These are phyloP conservation scores for Pemphigus obesinymphae DNA, from an alignment of 1,140 invertebrate genomes.

Conservation along the genomic window DNA sequence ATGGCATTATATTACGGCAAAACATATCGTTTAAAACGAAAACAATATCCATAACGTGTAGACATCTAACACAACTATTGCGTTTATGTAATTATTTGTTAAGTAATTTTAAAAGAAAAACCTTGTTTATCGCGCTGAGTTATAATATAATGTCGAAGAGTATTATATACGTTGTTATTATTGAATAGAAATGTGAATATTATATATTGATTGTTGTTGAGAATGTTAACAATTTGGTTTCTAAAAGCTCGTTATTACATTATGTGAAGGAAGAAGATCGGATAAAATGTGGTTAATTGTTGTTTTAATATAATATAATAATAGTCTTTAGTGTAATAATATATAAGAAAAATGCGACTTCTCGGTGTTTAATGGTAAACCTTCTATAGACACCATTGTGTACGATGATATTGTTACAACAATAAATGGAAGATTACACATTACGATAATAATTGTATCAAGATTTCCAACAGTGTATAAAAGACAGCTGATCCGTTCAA, in stretches of 20 bases:
- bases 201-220: neutral
- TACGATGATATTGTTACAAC: constrained; percentile 15
- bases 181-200: neutral
- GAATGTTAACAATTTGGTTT: constrained; percentile 31
- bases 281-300: constrained; percentile 36
- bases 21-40: too few species aligned
- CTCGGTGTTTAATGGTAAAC: neutral
- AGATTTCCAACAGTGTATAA: constrained; percentile 15
- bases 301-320: constrained; percentile 26
- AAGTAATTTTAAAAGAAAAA: neutral
- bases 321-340: neutral
- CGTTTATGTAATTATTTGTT: neutral
- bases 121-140: neutral
- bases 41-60: too few species aligned
- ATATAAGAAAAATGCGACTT: constrained; percentile 1
- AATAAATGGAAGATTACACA: constrained; percentile 16
- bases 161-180: neutral
- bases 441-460: constrained; percentile 30
- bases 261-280: constrained; percentile 31
- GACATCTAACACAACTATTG: too few species aligned
- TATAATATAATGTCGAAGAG: neutral
- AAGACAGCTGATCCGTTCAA: neutral
- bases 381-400: constrained; percentile 36
- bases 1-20: too few species aligned
- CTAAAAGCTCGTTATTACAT: neutral